These are phyloP conservation scores for Sinopyrophorus schimmeli DNA, from an alignment of 2,888 invertebrate genomes.

Conservation along the genomic window DNA sequence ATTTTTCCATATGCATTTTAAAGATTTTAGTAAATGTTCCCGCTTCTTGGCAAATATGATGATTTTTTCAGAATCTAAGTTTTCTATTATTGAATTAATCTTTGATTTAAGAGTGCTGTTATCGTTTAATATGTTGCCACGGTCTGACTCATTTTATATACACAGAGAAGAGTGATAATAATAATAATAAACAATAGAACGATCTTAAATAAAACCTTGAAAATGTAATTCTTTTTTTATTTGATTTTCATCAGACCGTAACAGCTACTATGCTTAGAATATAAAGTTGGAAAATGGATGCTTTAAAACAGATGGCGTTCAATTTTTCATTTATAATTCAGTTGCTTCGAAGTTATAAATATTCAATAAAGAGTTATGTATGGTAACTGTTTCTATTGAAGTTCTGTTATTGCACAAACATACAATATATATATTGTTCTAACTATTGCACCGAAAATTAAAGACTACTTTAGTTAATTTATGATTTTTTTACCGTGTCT, in stretches of 20 bases:
- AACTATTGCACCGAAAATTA: no score
- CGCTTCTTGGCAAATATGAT: no score
- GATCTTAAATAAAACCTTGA: conserved; percentile 7
- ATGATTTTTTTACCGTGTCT: no score
- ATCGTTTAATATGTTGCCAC: no score
- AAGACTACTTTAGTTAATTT: no score
- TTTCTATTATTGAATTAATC: no score
- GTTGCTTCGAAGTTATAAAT: not conserved
- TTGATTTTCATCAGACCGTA: conserved; percentile 10
- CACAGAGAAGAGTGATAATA: not conserved
- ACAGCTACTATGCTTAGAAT: not conserved
- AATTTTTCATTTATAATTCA: conserved; percentile 4
- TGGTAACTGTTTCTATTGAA: not conserved
- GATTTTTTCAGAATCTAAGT: no score
- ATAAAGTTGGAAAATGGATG: conserved; percentile 6
- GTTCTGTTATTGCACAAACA: no score
- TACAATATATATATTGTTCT: no score
- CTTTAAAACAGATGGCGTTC: not conserved
- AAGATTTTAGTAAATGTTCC: not conserved
- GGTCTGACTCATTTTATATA: no score
- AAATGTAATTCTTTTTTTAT: conserved; percentile 12
- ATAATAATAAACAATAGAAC: not conserved
- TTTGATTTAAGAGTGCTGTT: no score
- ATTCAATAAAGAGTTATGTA: not conserved
- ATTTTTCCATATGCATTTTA: not conserved